phyloP scores from a whole-genome alignment of 1,140 invertebrate species.

The Scaptomyza graminum region DNA sequence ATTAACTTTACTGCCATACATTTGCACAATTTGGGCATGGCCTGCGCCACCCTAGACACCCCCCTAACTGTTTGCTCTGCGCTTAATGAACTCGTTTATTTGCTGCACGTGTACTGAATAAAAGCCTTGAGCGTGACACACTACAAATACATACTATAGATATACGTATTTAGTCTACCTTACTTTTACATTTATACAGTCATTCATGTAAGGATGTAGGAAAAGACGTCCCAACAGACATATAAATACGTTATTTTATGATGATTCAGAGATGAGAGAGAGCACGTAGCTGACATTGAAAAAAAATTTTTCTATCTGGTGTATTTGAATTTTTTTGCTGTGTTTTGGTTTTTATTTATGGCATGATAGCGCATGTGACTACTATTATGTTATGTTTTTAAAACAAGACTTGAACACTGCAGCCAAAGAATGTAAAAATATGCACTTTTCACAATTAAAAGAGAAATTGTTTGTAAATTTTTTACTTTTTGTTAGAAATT shows the following conservation, averaged over 20 bases:
- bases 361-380: not conserved
- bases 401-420: no score
- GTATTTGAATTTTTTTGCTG: slow-evolving; percentile 11
- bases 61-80: not conserved
- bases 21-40: slow-evolving; percentile 41
- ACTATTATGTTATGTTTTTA: not conserved
- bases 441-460: no score
- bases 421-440: no score
- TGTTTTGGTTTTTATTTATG: not conserved
- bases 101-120: slow-evolving; percentile 69
- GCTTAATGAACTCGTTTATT: slow-evolving; percentile 74
- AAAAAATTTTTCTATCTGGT: slow-evolving; percentile 8
- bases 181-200: slow-evolving; percentile 54
- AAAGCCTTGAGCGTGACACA: slow-evolving; percentile 43
- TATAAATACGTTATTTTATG: slow-evolving; percentile 9
- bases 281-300: slow-evolving; percentile 26
- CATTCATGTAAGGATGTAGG: slow-evolving; percentile 50
- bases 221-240: not conserved
- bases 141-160: slow-evolving; percentile 6
- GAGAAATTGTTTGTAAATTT: no score
- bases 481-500: no score
- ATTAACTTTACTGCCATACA: slow-evolving; percentile 54
- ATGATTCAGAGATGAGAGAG: slow-evolving; percentile 22
- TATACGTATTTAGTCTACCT: slow-evolving; percentile 5
- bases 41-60: slow-evolving; percentile 32